These are phyloP conservation scores for Cylas formicarius DNA, from an alignment of 1,140 invertebrate genomes.

Conservation along the genomic window DNA sequence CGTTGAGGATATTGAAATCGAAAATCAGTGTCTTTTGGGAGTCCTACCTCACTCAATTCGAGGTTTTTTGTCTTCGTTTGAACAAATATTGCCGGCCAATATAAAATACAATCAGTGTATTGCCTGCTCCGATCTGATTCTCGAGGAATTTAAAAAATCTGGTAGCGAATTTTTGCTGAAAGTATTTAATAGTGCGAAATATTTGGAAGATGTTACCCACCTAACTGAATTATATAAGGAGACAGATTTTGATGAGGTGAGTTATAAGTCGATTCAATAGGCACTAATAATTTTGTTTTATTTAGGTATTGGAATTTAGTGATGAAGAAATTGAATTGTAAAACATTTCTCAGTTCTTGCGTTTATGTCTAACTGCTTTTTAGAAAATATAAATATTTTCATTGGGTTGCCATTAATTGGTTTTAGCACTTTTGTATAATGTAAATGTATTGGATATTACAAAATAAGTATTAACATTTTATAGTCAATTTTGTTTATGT, in stretches of 20 bases:
- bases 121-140: constrained; percentile 72
- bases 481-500: too few relatives aligned
- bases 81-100: constrained; percentile 74
- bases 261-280: background rate
- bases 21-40: constrained; percentile 64
- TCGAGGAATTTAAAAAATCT: constrained; percentile 58
- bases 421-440: too few relatives aligned
- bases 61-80: constrained; percentile 77
- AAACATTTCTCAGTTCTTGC: too few relatives aligned
- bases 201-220: constrained; percentile 83
- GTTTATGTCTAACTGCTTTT: too few relatives aligned
- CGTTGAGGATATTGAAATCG: constrained; percentile 25
- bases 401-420: too few relatives aligned
- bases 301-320: constrained; percentile 24
- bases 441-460: too few relatives aligned
- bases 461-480: too few relatives aligned
- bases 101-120: constrained; percentile 84
- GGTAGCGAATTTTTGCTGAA: constrained; percentile 74
- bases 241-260: constrained; percentile 45
- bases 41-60: constrained; percentile 89
- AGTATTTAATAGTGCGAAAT: constrained; percentile 77
- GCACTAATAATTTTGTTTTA: constrained; percentile 6
- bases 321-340: constrained; percentile 17
- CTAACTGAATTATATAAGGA: constrained; percentile 65
- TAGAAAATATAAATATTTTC: too few relatives aligned